phyloP scores from a whole-genome alignment of 1,140 invertebrate genomes.

The Penaeus indicus region DNA sequence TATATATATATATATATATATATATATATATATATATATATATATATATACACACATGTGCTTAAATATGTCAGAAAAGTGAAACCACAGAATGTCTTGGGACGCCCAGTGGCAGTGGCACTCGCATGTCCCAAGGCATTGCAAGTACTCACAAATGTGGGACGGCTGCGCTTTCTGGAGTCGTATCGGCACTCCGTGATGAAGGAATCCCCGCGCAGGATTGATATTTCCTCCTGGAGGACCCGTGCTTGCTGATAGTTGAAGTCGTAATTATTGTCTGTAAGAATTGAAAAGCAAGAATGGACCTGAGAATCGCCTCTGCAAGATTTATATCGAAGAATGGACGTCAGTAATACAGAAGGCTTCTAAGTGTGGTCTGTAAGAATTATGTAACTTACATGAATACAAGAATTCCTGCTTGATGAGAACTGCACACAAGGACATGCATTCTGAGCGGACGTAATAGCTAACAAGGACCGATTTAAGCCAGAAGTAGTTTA shows the following conservation, averaged over 20 bases:
- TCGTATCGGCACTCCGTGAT: conserved; percentile 87
- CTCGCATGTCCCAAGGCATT: no score
- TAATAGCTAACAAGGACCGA: no score
- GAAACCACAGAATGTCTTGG: neutral
- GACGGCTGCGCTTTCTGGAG: conserved; percentile 67
- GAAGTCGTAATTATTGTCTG: conserved; percentile 79
- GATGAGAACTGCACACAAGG: no score
- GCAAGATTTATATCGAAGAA: no score
- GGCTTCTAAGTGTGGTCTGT: no score
- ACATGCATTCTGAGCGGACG: no score
- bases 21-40: conserved; percentile 17
- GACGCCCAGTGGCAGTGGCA: no score
- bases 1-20: conserved; percentile 21
- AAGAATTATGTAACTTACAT: no score
- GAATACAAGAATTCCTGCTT: no score
- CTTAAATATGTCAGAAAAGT: neutral
- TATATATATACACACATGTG: conserved; percentile 1
- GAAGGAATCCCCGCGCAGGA: conserved; percentile 83
- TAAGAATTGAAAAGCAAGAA: neutral
- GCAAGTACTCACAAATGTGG: conserved; percentile 68
- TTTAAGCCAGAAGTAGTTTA: no score
- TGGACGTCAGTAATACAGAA: no score
- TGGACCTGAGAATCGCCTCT: no score
- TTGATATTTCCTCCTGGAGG: conserved; percentile 79
- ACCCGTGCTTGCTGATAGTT: conserved; percentile 85